Percentiles rank a stretch among this genome's conserved stretches.
Conservation (phyloP, 2,797 vertebrate species). For the Choloepus didactylus region DNA sequence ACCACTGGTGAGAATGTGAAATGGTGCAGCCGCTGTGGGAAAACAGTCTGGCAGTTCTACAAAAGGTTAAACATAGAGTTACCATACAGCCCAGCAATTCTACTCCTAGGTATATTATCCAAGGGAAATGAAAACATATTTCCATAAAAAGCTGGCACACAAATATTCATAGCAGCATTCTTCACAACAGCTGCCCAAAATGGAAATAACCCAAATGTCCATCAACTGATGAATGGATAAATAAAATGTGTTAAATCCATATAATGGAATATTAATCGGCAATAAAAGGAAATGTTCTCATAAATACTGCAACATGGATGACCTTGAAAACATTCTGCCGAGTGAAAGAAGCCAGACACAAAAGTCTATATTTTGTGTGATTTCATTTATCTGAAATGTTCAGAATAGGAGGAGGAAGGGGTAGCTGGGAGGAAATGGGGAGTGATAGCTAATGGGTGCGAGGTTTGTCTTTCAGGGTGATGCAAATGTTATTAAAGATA, state of each 20-base stretch:
- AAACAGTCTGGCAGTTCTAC: neutral
- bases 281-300: neutral
- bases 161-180: neutral
- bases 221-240: neutral
- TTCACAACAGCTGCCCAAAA: neutral
- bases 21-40: neutral
- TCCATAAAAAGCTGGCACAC: neutral
- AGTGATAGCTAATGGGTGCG: no score
- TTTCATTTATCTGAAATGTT: neutral
- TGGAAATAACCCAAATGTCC: neutral
- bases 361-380: neutral
- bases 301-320: rapidly evolving
- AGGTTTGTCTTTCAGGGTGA: neutral
- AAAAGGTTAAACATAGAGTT: neutral
- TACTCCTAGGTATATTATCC: neutral
- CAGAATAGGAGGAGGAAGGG: neutral
- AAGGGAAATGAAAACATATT: neutral
- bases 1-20: rapidly evolving
- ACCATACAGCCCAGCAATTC: neutral
- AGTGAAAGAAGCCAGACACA: neutral
- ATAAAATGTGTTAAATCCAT: neutral
- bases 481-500: neutral
- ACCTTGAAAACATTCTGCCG: neutral
- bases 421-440: no score
- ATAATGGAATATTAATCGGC: neutral